Conservation (phyloP, 2,888 invertebrate genomes). For the Eueremaeus valkanovi region DNA sequence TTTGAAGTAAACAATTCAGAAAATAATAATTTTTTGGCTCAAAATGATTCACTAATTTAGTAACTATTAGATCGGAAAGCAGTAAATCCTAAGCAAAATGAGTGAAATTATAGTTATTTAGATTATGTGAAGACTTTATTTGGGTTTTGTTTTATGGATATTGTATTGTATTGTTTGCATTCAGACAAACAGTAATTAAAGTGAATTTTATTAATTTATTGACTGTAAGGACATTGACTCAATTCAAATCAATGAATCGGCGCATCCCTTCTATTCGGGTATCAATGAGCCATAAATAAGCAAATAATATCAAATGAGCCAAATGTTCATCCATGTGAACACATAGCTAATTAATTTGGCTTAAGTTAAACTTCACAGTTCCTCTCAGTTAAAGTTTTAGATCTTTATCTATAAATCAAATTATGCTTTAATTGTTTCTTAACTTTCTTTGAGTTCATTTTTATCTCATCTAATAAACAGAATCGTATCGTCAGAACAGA, state of each 20-base stretch:
- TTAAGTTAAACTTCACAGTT: not conserved
- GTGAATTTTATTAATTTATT: not conserved
- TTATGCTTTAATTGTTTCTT: not conserved
- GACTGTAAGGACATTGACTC: not conserved
- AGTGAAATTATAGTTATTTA: no score
- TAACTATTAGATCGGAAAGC: no score
- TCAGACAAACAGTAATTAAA: not conserved
- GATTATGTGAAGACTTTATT: no score
- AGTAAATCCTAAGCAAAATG: no score
- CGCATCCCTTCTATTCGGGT: not conserved
- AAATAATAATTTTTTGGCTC: no score
- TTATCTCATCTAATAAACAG: not conserved
- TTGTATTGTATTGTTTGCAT: not conserved
- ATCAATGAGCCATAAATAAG: conserved; percentile 12
- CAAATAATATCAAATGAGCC: not conserved
- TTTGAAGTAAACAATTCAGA: no score
- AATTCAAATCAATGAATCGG: not conserved
- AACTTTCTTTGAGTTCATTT: not conserved
- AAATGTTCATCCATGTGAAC: not conserved
- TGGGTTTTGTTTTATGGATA: no score
- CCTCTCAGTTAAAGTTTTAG: not conserved
- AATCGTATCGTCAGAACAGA: not conserved
- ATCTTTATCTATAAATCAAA: not conserved
- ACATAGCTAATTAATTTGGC: not conserved
- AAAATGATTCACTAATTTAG: no score